Base-by-base conservation (phyloP, 2,113 vertebrate genomes). In the Ia io region DNA sequence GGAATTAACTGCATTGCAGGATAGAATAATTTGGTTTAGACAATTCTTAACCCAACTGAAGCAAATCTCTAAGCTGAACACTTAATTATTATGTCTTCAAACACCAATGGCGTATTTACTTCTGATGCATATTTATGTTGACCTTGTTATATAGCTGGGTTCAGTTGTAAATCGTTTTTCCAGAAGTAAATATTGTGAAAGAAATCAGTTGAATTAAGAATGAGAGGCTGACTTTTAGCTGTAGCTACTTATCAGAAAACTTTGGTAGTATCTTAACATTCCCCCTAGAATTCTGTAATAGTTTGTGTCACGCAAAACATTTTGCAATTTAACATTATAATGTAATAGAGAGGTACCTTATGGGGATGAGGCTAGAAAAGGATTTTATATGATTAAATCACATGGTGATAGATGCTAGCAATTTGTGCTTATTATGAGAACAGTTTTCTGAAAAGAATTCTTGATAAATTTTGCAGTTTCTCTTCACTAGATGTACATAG, bases 361-460 rank as follows among this genome's bases (percentile, higher is more conserved):
- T 97, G 96, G 97, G 97, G 87, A 97, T 97, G 95, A 97, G 61
- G 69, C 96, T 44, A 83, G 94, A 94, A 98, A 97, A 98, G 82
- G 77, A 93, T 96, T 98, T 98, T 97, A 98, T 98, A 97, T 96
- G 97, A 98, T 98, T 98, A 98, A 93, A 98, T 98, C 94, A 97
- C 76, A 90, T 84, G 93, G 97, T 98, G 98, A 98, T 97, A 98
- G 98, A 98, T 98, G 98, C 93, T 97, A 97, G 96, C 98, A 98
- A 98, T 98, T 97, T 98, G 74, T 96, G 96, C 95, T 98, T 98
- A 98, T 98, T 98, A 98, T 97, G 92, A 98, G 96, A 97, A 95
- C 89, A 97, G 94, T 96, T 98, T 97, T 97, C 96, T 96, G 94
- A 98, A 94, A 97, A 98, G 97, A 98, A 98, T 84, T 97, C 84